Base-by-base conservation (phyloP, 2,888 invertebrate species). In the Phengaris arion region DNA sequence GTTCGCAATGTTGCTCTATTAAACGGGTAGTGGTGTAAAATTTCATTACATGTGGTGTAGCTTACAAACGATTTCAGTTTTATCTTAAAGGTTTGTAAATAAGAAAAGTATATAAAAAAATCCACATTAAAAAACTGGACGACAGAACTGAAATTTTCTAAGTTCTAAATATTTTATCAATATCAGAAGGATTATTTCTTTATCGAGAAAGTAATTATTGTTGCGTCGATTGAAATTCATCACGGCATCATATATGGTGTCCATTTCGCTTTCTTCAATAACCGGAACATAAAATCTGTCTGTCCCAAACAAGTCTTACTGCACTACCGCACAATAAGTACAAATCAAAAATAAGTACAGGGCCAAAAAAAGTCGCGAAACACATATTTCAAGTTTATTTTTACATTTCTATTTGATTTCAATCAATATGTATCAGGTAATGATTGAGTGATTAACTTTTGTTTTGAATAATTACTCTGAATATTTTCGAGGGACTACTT, bases 221-320 rank as follows among this genome's bases (percentile, higher is more conserved):
- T 54, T 57, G 46, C 13, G 46, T 68, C 46, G 13, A 69, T 48
- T 48, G 64, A 35, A 12, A 64, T 64, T 35, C 46, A 46, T 13
- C n/a, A 48, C 69, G 46, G n/a, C 5, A 68, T 48, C 69, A 15
- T 69, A 69, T 69, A 69, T 69, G 69, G 48, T 69, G 15, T n/a
- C 10, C 48, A 69, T n/a, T 69, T 48, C 69, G 48, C 69, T 69
- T 69, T 69, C 69, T 69, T 69, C 69, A 48, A 46, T 15, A 69
- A 69, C 69, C 69, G 69, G 69, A 69, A 68, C 46, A 68, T 46
- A 68, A 68, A 68, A 45, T 59, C 7, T 46, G 45, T 68, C 12
- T 45, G 68, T 13, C 8, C 46, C 45, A 46, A 13, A 45, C 68
- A 2, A n/a, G 68, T 68, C 46, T 68, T 22, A 12, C 8, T 48